Percentiles rank a stretch among this genome's conserved stretches.
Conservation (phyloP, 2,113 vertebrate species). For the Nicator chloris region DNA sequence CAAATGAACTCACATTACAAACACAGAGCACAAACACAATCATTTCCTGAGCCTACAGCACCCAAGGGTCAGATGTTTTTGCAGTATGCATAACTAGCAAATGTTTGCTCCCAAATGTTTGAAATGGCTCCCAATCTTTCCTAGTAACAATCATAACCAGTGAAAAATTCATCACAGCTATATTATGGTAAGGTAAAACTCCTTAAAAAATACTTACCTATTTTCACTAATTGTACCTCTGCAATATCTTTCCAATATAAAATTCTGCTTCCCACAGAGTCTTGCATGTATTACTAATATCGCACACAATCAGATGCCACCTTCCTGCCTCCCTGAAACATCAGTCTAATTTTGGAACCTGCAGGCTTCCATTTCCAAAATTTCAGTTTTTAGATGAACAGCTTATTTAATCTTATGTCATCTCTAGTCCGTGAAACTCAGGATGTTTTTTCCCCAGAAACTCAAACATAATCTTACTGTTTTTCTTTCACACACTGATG, state of each 20-base stretch:
- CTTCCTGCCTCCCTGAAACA: neutral
- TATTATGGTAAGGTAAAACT: neutral
- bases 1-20: neutral
- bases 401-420: neutral
- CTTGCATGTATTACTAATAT: neutral
- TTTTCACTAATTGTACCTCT: neutral
- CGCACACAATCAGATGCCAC: neutral
- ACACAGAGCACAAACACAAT: neutral
- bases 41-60: neutral
- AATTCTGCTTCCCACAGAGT: neutral
- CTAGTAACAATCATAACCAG: neutral
- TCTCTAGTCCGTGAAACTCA: neutral
- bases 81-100: neutral
- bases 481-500: neutral
- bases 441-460: neutral
- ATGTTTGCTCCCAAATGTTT: neutral
- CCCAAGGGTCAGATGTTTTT: neutral
- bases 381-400: neutral
- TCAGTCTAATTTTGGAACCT: neutral
- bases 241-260: neutral
- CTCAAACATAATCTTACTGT: neutral
- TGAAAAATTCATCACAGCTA: neutral
- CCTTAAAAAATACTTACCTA: neutral
- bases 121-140: neutral
- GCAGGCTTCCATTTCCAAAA: neutral